Percentiles rank a stretch among this genome's conserved stretches.
phyloP scores from a whole-genome alignment of 2,113 vertebrate species.

The Falco punctatus region DNA sequence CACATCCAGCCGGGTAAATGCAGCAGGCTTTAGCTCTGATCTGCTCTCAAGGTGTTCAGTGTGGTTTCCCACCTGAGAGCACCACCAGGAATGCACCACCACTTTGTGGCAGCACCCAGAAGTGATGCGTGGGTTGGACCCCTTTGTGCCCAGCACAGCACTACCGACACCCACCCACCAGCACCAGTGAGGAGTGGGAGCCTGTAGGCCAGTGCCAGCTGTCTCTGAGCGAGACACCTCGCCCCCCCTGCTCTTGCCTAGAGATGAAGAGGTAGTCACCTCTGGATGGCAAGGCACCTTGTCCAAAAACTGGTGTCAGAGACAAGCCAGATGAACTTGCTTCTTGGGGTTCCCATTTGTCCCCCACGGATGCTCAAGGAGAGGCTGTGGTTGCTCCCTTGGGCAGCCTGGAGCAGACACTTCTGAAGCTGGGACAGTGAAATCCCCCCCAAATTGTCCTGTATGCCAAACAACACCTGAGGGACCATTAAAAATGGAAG shows the following conservation, averaged over 20 bases:
- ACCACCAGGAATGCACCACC: accelerated
- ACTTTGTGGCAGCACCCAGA: background rate
- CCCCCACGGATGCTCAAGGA: background rate
- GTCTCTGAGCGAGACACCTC: accelerated
- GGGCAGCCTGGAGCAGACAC: background rate
- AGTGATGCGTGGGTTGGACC: accelerated
- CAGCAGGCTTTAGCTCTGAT: accelerated
- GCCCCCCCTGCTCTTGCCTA: background rate
- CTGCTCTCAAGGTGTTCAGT: background rate
- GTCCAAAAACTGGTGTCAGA: background rate
- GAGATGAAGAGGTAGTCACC: background rate
- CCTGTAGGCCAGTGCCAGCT: accelerated
- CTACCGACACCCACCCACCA: background rate
- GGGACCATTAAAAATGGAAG: background rate
- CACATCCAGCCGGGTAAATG: background rate
- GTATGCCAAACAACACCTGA: background rate
- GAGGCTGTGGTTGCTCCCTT: background rate
- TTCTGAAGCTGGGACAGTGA: background rate
- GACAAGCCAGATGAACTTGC: background rate
- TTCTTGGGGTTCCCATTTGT: background rate
- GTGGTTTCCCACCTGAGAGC: background rate
- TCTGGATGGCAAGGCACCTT: background rate
- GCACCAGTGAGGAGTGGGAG: accelerated
- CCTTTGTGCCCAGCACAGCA: background rate
- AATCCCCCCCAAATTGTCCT: background rate